Evolutionary conservation across 2,888 invertebrate species (phyloP).

Genomic region (Piscicola geometra): DNA sequence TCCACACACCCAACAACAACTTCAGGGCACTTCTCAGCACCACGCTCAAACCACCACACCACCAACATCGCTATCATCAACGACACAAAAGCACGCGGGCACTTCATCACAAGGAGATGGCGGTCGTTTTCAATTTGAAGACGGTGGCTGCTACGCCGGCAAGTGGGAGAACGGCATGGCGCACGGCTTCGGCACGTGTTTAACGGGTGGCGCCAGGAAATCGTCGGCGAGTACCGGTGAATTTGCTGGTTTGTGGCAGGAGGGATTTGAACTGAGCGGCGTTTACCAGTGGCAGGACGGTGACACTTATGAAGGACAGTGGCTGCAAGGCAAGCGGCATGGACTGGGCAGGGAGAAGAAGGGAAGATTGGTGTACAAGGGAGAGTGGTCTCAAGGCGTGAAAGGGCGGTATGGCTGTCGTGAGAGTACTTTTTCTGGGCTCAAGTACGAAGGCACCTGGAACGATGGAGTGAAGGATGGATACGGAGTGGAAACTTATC

Average conservation of each 20-base stretch:
- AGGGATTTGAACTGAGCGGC: conserved; percentile 98
- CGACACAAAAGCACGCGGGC: too few relatives aligned
- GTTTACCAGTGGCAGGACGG: conserved; percentile 74
- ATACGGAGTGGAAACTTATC: conserved; percentile 98
- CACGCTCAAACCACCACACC: too few relatives aligned
- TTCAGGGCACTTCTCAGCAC: too few relatives aligned
- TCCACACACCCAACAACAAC: too few relatives aligned
- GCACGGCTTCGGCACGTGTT: conserved; percentile 23
- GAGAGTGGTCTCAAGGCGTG: conserved; percentile 97
- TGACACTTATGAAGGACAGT: conserved; percentile 93
- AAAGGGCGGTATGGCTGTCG: conserved; percentile 97
- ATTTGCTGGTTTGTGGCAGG: conserved; percentile 98
- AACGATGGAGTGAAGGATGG: conserved; percentile 97
- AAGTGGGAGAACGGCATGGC: conserved; percentile 73
- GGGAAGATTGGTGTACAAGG: conserved; percentile 92
- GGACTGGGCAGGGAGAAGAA: conserved; percentile 94
- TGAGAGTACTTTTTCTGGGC: conserved; percentile 81
- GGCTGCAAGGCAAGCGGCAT: conserved; percentile 98
- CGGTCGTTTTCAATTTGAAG: conserved; percentile 25
- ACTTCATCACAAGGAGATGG: too few relatives aligned
- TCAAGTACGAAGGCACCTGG: conserved; percentile 65
- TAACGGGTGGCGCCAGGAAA: conserved; percentile 69
- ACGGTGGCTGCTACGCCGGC: conserved; percentile 66
- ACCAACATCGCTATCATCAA: too few relatives aligned
- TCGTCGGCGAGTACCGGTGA: conserved; percentile 93